Conservation (phyloP, 2,113 vertebrate genomes). For the Meriones unguiculatus region DNA sequence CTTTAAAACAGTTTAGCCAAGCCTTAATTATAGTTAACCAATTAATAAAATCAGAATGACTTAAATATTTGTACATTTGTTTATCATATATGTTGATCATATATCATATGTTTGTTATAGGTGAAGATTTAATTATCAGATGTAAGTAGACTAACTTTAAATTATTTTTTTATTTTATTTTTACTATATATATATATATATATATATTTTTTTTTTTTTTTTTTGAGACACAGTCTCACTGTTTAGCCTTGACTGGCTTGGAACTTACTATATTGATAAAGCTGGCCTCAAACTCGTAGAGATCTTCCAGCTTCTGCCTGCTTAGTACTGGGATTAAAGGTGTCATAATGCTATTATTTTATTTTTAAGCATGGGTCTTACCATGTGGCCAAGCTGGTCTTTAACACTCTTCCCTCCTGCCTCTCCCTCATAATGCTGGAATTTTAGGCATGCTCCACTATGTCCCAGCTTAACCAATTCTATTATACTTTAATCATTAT, state of each 20-base stretch:
- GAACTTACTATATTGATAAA: neutral
- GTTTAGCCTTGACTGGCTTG: no score
- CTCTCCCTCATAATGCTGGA: neutral
- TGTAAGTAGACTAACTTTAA: neutral
- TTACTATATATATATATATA: no score
- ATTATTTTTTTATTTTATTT: neutral
- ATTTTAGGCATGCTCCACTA: neutral
- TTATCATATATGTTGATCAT: neutral
- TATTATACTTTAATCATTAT: neutral
- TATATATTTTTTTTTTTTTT: no score
- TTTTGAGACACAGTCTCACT: neutral
- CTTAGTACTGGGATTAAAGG: neutral
- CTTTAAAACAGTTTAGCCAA: conserved; percentile 34
- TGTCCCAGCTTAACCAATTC: neutral
- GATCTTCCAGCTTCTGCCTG: neutral
- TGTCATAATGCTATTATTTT: neutral
- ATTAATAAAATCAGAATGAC: conserved; percentile 20
- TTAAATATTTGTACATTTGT: neutral
- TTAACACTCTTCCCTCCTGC: neutral
- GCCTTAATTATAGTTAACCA: neutral
- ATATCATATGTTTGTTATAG: neutral
- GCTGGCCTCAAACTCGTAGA: neutral
- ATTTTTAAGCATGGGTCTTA: neutral
- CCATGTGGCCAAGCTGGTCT: neutral
- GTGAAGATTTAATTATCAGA: neutral